Conservation (phyloP, 2,888 invertebrate species). For the Lumbricus terrestris region DNA sequence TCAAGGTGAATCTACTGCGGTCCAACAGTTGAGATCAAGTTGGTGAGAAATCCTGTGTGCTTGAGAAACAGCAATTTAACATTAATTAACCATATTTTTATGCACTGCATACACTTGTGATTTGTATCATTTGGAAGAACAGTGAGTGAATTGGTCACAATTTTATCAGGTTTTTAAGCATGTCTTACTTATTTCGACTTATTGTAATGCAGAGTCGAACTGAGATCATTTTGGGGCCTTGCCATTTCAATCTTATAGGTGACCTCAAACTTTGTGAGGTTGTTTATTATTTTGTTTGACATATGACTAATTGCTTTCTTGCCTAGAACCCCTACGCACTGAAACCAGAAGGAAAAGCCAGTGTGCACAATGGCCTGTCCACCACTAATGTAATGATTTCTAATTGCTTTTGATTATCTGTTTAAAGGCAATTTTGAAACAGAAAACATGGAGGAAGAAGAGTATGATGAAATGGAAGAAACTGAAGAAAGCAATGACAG, state of each 20-base stretch:
- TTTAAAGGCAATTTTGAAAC: neutral
- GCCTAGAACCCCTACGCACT: too few relatives aligned
- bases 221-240: too few relatives aligned
- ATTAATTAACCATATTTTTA: neutral
- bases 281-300: too few relatives aligned
- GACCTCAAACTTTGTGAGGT: too few relatives aligned
- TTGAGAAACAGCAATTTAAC: neutral
- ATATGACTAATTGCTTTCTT: too few relatives aligned
- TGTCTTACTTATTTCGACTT: neutral
- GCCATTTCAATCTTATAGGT: too few relatives aligned
- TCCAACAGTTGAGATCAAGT: too few relatives aligned
- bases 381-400: neutral
- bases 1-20: neutral
- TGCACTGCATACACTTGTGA: neutral
- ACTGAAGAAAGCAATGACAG: neutral
- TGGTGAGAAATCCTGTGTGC: neutral
- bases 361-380: too few relatives aligned
- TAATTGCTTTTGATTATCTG: neutral
- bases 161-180: neutral
- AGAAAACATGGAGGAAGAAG: neutral
- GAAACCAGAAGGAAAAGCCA: too few relatives aligned
- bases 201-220: neutral
- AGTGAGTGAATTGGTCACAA: neutral
- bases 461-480: slow-evolving; percentile 11
- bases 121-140: neutral